Evolutionary conservation across 2,888 invertebrate species (phyloP).

Genomic region (Dryomyza anilis): DNA sequence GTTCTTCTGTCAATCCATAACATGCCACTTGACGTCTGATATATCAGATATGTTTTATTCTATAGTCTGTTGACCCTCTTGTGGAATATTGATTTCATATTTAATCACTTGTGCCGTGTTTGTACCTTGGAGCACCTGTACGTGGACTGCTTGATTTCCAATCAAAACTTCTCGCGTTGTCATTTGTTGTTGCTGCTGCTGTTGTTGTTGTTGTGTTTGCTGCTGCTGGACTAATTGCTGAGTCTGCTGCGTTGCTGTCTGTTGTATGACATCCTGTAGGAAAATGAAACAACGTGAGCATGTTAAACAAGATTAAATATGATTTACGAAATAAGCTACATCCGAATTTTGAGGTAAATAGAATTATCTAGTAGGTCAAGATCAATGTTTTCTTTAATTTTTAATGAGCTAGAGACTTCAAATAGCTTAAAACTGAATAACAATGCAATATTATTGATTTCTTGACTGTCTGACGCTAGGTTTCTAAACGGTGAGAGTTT

Average conservation of each 20-base stretch:
- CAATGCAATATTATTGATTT: too few species aligned
- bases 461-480: too few species aligned
- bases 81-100: constrained; percentile 66
- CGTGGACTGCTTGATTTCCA: constrained; percentile 61
- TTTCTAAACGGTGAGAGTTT: too few species aligned
- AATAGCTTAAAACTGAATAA: too few species aligned
- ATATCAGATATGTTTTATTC: constrained; percentile 25
- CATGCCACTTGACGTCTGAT: too few species aligned
- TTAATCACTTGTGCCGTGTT: constrained; percentile 63
- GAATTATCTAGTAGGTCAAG: too few species aligned
- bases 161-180: constrained; percentile 61
- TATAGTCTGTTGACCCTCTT: constrained; percentile 50
- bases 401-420: too few species aligned
- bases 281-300: constrained; percentile 31
- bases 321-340: too few species aligned
- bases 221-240: constrained; percentile 54
- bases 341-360: too few species aligned
- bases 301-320: too few species aligned
- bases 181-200: constrained; percentile 49
- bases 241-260: constrained; percentile 54
- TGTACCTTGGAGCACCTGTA: constrained; percentile 54
- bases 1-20: too few species aligned
- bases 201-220: constrained; percentile 47
- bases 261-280: constrained; percentile 45
- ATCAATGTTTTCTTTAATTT: too few species aligned